Evolutionary conservation across 2,888 invertebrate genomes (phyloP).

Genomic region (Heliconius charithonia): DNA sequence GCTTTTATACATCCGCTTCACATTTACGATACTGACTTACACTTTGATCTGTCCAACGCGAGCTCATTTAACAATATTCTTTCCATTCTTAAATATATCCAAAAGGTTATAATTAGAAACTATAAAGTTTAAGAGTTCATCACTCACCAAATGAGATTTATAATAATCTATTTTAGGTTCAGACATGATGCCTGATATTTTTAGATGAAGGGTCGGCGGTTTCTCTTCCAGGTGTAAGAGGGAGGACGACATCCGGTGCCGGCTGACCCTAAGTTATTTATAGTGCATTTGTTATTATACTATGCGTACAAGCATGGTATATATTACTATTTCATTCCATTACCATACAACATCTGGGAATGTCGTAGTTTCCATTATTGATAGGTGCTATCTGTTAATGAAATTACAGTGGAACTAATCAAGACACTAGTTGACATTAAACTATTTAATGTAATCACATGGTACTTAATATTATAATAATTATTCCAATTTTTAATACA

Average conservation of each 20-base stretch:
- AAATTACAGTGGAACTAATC: not conserved
- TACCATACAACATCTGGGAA: conserved; percentile 1
- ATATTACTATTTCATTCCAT: not conserved
- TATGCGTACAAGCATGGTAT: not conserved
- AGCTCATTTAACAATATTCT: not conserved
- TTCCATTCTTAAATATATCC: not conserved
- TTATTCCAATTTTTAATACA: no score
- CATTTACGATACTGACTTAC: conserved; percentile 23
- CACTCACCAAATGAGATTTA: conserved; percentile 9
- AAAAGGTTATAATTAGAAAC: not conserved
- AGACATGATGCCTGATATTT: conserved; percentile 28
- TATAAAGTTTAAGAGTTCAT: conserved; percentile 7
- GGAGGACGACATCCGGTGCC: conserved; percentile 27
- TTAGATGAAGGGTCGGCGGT: conserved; percentile 37
- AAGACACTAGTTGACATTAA: not conserved
- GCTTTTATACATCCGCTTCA: conserved; percentile 21
- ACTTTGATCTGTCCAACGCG: not conserved
- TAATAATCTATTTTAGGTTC: conserved; percentile 27
- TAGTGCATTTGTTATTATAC: conserved; percentile 10
- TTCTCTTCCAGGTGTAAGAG: conserved; percentile 33
- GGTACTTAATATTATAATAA: no score
- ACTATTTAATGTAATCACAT: no score
- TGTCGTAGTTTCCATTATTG: not conserved
- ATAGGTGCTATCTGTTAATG: not conserved
- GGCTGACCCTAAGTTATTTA: not conserved